Percentiles rank a stretch among this genome's conserved stretches.
Conservation (phyloP, 2,113 vertebrate species). For the Pimephales promelas region DNA sequence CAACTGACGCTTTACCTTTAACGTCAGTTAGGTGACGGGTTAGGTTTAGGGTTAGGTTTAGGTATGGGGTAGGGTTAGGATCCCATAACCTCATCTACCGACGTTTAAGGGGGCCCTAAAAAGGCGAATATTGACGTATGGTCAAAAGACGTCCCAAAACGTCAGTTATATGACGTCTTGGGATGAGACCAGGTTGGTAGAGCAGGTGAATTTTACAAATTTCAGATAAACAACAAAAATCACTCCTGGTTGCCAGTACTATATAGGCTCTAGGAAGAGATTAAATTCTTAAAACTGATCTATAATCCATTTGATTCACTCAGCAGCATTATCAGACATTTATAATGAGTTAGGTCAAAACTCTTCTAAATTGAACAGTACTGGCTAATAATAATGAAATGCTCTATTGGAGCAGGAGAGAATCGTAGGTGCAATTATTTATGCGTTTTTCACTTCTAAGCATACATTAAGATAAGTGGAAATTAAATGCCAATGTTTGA, state of each 20-base stretch:
- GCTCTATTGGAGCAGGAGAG: background rate
- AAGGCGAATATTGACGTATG: too few relatives aligned
- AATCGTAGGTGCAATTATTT: background rate
- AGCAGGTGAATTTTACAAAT: conserved; percentile 4
- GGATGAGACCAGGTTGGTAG: too few relatives aligned
- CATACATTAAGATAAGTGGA: conserved; percentile 15
- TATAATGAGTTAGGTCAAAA: conserved; percentile 5
- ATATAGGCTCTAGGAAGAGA: background rate
- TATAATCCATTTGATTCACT: conserved; percentile 19
- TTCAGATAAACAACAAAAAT: background rate
- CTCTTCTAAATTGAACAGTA: background rate
- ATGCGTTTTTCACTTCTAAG: background rate
- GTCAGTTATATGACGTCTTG: too few relatives aligned
- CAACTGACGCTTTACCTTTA: too few relatives aligned
- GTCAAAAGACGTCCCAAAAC: too few relatives aligned
- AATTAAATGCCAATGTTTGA: conserved; percentile 14
- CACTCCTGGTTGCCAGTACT: background rate
- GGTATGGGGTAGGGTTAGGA: too few relatives aligned
- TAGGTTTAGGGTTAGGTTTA: too few relatives aligned
- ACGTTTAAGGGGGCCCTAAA: too few relatives aligned
- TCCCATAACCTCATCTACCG: too few relatives aligned
- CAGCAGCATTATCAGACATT: background rate
- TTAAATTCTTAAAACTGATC: background rate
- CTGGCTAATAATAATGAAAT: background rate
- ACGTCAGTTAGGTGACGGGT: too few relatives aligned